Percentiles rank a stretch among this genome's conserved stretches.
These are phyloP conservation scores for Pocillopora verrucosa DNA, from an alignment of 64 coral and sea anemone genomes.

Conservation along the genomic window DNA sequence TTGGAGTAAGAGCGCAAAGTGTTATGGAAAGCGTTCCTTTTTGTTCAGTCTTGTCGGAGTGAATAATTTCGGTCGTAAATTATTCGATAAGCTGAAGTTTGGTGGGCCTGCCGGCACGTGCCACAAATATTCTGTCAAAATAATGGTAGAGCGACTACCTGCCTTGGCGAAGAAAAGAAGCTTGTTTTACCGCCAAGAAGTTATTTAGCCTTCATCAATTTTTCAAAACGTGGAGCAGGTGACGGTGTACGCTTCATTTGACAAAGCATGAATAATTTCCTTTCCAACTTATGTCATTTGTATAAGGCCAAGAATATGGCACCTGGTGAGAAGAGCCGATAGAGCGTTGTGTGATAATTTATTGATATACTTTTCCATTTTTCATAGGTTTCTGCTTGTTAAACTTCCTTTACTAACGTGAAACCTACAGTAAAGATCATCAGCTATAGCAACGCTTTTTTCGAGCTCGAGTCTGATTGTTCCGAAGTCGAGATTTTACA, in stretches of 20 bases:
- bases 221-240: slow-evolving; percentile 45
- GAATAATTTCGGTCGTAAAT: not conserved
- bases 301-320: slow-evolving; percentile 34
- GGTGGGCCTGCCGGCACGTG: not conserved
- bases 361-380: slow-evolving; percentile 42
- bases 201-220: slow-evolving; percentile 54
- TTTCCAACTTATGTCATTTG: slow-evolving; percentile 50
- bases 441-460: not conserved
- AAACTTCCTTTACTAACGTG: slow-evolving; percentile 34
- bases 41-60: not conserved
- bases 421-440: not conserved
- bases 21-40: not conserved
- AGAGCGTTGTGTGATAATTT: slow-evolving; percentile 35
- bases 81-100: not conserved
- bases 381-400: slow-evolving; percentile 47
- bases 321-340: slow-evolving; percentile 23
- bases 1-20: not conserved
- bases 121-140: not conserved
- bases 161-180: slow-evolving; percentile 11
- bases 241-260: slow-evolving; percentile 46
- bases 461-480: too few species aligned
- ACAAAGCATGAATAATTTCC: slow-evolving; percentile 50
- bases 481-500: not conserved
- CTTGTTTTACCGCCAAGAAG: slow-evolving; percentile 52
- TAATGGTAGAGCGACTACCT: not conserved